These are phyloP conservation scores for Rotaria macrura DNA, from an alignment of 2,888 invertebrate genomes.

Conservation along the genomic window DNA sequence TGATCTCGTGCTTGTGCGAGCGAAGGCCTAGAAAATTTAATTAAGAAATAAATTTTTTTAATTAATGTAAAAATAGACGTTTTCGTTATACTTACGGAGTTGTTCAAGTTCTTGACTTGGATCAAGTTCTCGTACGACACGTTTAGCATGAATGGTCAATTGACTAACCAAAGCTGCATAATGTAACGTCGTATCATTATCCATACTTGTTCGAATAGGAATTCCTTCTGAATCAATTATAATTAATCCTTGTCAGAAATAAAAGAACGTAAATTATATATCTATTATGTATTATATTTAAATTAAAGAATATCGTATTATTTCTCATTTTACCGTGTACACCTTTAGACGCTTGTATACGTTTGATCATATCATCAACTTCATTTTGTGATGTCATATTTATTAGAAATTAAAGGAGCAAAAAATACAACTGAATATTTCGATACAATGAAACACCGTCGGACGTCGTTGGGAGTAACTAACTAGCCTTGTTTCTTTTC, in stretches of 20 bases:
- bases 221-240: not conserved
- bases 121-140: not conserved
- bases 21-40: not conserved
- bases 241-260: not conserved
- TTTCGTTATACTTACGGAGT: not conserved
- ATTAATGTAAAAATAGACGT: no score
- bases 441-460: not conserved
- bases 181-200: not conserved
- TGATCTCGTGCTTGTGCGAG: not conserved
- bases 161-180: not conserved
- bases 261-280: not conserved
- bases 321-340: not conserved
- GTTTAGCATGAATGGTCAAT: not conserved
- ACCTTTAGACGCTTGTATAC: not conserved
- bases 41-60: not conserved
- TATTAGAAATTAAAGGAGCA: not conserved
- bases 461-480: not conserved
- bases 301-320: not conserved
- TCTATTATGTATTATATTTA: not conserved
- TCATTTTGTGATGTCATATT: not conserved
- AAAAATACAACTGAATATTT: not conserved
- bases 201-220: not conserved
- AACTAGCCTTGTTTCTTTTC: not conserved
- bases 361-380: conserved; percentile 4
- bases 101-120: not conserved